A percentile compares a stretch with the other conserved stretches of the same genome.
Conservation (phyloP, 2,797 vertebrate genomes). For the Ispidina lecontei region DNA sequence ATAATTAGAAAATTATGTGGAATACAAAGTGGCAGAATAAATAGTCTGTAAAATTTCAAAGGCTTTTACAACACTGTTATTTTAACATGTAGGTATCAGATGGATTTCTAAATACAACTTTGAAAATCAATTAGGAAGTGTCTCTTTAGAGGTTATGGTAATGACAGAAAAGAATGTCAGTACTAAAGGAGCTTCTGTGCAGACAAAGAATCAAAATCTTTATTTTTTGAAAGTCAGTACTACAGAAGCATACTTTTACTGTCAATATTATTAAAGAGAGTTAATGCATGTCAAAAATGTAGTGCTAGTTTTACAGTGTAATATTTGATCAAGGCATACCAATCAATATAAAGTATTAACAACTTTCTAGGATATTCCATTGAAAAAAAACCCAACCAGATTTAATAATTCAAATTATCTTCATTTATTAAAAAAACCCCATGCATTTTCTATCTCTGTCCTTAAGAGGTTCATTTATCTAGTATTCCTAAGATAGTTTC, state of each 20-base stretch:
- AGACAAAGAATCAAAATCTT: constrained; percentile 4
- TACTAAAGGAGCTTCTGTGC: not conserved
- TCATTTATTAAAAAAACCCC: not conserved
- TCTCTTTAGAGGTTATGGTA: not conserved
- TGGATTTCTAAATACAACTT: not conserved
- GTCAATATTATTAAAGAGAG: not conserved
- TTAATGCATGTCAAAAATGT: not conserved
- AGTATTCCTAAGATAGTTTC: not conserved
- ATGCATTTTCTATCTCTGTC: not conserved
- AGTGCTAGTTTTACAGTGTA: not conserved
- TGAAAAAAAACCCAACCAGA: not conserved
- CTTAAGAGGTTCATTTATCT: not conserved
- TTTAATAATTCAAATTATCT: not conserved
- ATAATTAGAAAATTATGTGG: not conserved
- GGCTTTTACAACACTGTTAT: not conserved
- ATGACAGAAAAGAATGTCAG: not conserved
- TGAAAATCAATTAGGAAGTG: not conserved
- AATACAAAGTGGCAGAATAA: not conserved
- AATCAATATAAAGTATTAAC: not conserved
- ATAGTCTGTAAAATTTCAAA: not conserved
- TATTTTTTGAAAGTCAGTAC: not conserved
- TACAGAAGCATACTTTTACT: not conserved
- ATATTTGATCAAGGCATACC: not conserved
- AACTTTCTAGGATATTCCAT: not conserved
- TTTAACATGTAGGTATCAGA: not conserved